Percentiles rank a stretch among this genome's conserved stretches.
Evolutionary conservation across 1,140 invertebrate genomes (phyloP).

Genomic region (Hylyphantes graminicola): DNA sequence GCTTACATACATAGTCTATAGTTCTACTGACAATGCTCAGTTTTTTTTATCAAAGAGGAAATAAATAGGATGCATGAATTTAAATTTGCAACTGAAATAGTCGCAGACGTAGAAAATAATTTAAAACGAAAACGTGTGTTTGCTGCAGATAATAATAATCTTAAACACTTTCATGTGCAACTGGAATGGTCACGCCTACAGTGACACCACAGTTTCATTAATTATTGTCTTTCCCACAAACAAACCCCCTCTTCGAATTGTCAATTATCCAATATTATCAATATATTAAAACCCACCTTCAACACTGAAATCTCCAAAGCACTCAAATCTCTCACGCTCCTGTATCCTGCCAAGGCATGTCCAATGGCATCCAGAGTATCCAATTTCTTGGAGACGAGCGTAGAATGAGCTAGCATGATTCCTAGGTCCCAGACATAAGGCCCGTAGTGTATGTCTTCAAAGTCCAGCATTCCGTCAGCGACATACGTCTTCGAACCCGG

Average conservation of each 20-base stretch:
- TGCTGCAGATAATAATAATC: too few relatives aligned
- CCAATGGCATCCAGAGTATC: constrained; percentile 74
- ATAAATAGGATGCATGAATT: too few relatives aligned
- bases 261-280: constrained; percentile 65
- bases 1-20: too few relatives aligned
- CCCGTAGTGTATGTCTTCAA: constrained; percentile 80
- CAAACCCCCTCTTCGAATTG: constrained; percentile 39
- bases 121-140: too few relatives aligned
- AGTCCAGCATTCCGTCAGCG: constrained; percentile 77
- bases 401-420: constrained; percentile 72
- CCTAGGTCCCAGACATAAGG: constrained; percentile 85
- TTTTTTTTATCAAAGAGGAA: too few relatives aligned
- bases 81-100: too few relatives aligned
- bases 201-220: background rate
- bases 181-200: background rate
- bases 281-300: constrained; percentile 70
- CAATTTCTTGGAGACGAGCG: constrained; percentile 30
- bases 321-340: constrained; percentile 72
- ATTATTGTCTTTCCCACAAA: background rate
- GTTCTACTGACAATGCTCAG: too few relatives aligned
- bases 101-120: too few relatives aligned
- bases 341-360: constrained; percentile 81
- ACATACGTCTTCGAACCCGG: constrained; percentile 63
- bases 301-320: constrained; percentile 76
- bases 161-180: too few relatives aligned